These are phyloP conservation scores for Matsumyia berberina DNA, from an alignment of 2,888 invertebrate species.

Conservation along the genomic window DNA sequence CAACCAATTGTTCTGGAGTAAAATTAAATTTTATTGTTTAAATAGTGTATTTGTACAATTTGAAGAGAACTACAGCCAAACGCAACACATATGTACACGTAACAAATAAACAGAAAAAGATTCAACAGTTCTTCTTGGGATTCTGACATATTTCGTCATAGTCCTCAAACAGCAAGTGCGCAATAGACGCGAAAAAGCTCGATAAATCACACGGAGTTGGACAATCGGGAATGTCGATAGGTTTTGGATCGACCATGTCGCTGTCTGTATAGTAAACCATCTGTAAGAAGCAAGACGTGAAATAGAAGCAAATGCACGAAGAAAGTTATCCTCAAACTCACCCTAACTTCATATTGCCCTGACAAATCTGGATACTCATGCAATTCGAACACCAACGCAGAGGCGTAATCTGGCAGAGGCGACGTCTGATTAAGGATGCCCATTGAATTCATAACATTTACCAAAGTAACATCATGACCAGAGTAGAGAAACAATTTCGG, in stretches of 20 bases:
- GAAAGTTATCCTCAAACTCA: no score
- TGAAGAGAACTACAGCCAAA: background rate
- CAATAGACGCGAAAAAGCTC: conserved; percentile 85
- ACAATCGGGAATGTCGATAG: conserved; percentile 87
- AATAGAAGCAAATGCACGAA: no score
- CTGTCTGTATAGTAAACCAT: conserved; percentile 88
- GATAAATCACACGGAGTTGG: conserved; percentile 87
- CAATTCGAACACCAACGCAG: no score
- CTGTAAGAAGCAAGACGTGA: conserved; percentile 83
- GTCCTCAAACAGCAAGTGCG: conserved; percentile 86
- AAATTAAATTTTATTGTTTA: conserved; percentile 12
- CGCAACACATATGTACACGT: no score
- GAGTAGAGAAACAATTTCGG: no score
- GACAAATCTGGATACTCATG: no score
- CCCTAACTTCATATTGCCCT: no score
- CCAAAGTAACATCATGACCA: background rate
- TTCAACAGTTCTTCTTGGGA: conserved; percentile 73
- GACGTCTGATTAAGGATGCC: no score
- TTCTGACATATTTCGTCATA: conserved; percentile 89
- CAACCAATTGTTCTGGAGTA: background rate
- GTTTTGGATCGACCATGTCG: conserved; percentile 86
- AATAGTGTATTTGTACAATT: conserved; percentile 10
- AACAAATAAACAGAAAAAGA: background rate
- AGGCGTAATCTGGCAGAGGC: no score
- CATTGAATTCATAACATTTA: no score